Evolutionary conservation across 1,140 invertebrate genomes (phyloP).

Genomic region (Palaemon carinicauda): DNA sequence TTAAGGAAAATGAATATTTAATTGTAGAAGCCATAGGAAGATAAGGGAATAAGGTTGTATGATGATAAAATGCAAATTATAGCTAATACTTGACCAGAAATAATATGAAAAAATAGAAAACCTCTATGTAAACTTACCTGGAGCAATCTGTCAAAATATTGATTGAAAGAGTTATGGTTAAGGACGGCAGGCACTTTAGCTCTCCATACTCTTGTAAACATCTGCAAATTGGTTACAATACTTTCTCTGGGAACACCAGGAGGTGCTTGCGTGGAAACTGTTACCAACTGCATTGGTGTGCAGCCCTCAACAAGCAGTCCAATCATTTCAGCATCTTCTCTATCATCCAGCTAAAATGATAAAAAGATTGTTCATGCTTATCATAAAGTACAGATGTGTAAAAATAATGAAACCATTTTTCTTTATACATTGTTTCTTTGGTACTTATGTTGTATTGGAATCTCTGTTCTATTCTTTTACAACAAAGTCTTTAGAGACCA

Average conservation of each 20-base stretch:
- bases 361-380: background rate
- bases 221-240: slow-evolving; percentile 71
- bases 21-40: background rate
- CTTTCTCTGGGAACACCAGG: slow-evolving; percentile 73
- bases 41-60: too few species aligned
- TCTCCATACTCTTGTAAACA: slow-evolving; percentile 87
- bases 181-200: slow-evolving; percentile 72
- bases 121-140: slow-evolving; percentile 67
- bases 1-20: too few species aligned
- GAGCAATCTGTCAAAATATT: slow-evolving; percentile 74
- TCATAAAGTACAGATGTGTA: too few species aligned
- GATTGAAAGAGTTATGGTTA: slow-evolving; percentile 59
- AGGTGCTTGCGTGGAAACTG: slow-evolving; percentile 84
- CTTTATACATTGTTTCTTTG: too few species aligned
- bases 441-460: too few species aligned
- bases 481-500: too few species aligned
- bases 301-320: slow-evolving; percentile 79
- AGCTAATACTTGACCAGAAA: background rate
- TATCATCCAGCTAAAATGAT: slow-evolving; percentile 78
- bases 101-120: too few species aligned
- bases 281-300: slow-evolving; percentile 81
- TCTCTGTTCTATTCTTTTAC: too few species aligned
- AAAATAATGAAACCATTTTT: too few species aligned
- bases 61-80: background rate
- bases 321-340: slow-evolving; percentile 84